Conservation (phyloP, 2,797 vertebrate species). For the Phoebastria nigripes region DNA sequence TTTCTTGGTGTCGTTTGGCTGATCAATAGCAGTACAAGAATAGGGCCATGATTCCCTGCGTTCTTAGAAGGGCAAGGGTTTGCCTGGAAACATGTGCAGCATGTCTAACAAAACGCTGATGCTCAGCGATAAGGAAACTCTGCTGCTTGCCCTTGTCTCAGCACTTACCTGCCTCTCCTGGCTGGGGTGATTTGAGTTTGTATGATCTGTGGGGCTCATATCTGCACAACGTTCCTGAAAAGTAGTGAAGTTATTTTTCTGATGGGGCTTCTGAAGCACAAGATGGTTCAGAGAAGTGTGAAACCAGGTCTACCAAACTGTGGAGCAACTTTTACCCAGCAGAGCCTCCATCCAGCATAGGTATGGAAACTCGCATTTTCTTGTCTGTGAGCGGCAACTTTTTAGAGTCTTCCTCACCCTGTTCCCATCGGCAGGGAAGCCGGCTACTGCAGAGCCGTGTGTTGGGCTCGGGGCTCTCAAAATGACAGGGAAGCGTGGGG, state of each 20-base stretch:
- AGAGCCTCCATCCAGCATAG: background rate
- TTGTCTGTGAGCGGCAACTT: background rate
- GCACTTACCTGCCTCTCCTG: background rate
- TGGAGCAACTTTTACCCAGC: background rate
- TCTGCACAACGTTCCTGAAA: background rate
- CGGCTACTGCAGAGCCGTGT: background rate
- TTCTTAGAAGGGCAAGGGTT: background rate
- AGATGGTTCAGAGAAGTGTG: background rate
- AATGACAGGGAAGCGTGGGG: background rate
- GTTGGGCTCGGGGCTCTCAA: background rate
- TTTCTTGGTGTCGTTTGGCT: background rate
- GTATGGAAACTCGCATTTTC: background rate
- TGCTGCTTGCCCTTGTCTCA: background rate
- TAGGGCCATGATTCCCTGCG: background rate
- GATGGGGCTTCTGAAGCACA: background rate
- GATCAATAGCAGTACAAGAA: background rate
- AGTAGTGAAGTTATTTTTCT: background rate
- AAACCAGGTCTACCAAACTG: background rate
- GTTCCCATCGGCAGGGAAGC: background rate
- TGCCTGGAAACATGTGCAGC: background rate
- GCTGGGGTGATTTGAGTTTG: background rate
- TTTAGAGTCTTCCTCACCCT: background rate
- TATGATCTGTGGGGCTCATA: background rate
- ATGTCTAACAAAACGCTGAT: background rate
- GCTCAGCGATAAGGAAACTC: background rate